Percentiles rank a stretch among this genome's conserved stretches.
Evolutionary conservation across 2,113 vertebrate genomes (phyloP).

Genomic region (Rhabdornis inornatus): DNA sequence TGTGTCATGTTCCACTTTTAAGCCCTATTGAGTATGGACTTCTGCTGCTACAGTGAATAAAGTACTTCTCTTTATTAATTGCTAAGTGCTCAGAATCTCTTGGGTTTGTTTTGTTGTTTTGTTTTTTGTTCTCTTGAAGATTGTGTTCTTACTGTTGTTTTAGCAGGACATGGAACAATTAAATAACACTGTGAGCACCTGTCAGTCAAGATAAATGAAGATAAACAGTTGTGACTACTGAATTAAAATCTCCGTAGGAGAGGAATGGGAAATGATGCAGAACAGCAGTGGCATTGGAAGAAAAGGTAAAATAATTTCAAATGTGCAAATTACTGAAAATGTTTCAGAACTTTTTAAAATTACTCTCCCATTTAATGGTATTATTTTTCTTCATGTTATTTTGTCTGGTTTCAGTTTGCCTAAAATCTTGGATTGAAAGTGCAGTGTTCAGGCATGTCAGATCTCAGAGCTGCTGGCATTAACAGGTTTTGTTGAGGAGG

Average conservation of each 20-base stretch:
- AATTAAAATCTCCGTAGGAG: not conserved
- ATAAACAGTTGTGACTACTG: not conserved
- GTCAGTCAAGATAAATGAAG: not conserved
- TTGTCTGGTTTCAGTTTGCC: not conserved
- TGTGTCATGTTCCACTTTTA: not conserved
- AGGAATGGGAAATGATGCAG: not conserved
- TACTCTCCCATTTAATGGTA: not conserved
- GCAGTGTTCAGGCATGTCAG: not conserved
- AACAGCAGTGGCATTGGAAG: not conserved
- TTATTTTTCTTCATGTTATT: not conserved
- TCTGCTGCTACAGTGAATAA: not conserved
- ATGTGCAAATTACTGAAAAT: not conserved
- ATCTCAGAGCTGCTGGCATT: not conserved
- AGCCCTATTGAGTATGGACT: not conserved
- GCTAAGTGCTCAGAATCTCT: not conserved
- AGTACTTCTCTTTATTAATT: not conserved
- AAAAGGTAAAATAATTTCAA: slow-evolving; percentile 6
- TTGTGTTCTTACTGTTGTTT: not conserved
- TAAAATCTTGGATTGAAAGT: not conserved
- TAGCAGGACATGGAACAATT: not conserved
- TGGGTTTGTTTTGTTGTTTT: not conserved
- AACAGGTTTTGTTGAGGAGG: not conserved
- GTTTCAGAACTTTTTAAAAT: not conserved
- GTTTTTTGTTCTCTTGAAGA: not conserved
- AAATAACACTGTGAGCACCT: not conserved